phyloP scores from a whole-genome alignment of 2,797 vertebrate species.

The Bradypodion ventrale region DNA sequence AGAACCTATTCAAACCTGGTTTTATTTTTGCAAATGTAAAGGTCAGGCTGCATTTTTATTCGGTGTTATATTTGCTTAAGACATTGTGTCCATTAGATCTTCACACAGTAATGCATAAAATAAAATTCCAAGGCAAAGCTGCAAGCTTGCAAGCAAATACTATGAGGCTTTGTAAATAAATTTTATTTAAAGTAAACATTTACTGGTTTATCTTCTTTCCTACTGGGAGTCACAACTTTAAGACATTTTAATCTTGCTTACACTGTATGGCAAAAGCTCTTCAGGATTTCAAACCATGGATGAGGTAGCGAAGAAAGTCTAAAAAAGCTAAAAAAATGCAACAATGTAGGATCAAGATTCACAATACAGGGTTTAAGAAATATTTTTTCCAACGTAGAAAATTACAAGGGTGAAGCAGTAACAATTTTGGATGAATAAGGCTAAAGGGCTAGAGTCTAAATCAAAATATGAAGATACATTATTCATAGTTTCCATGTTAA shows the following conservation, averaged over 20 bases:
- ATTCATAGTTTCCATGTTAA: slow-evolving; percentile 66
- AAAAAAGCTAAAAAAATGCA: slow-evolving; percentile 66
- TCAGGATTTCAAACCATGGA: slow-evolving; percentile 46
- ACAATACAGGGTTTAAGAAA: slow-evolving; percentile 56
- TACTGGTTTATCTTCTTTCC: slow-evolving; percentile 50
- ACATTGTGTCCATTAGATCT: slow-evolving; percentile 60
- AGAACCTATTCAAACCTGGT: background rate
- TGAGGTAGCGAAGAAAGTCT: slow-evolving; percentile 45
- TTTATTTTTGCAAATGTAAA: slow-evolving; percentile 1
- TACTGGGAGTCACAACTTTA: slow-evolving; percentile 36
- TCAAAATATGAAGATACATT: slow-evolving; percentile 59
- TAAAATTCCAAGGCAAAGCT: slow-evolving; percentile 59
- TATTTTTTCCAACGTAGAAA: slow-evolving; percentile 56
- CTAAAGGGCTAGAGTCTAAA: slow-evolving; percentile 35
- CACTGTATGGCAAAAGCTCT: slow-evolving; percentile 51
- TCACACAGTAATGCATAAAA: slow-evolving; percentile 57
- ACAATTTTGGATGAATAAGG: slow-evolving; percentile 51
- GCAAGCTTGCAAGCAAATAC: slow-evolving; percentile 58
- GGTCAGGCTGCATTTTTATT: slow-evolving; percentile 7
- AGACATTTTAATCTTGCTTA: slow-evolving; percentile 45
- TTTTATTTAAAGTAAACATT: slow-evolving; percentile 51
- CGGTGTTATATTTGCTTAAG: slow-evolving; percentile 61
- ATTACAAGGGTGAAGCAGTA: slow-evolving; percentile 41
- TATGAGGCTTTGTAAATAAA: slow-evolving; percentile 59
- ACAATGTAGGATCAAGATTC: slow-evolving; percentile 42